These are phyloP conservation scores for Thomomys bottae DNA, from an alignment of 2,113 vertebrate species.

Conservation along the genomic window DNA sequence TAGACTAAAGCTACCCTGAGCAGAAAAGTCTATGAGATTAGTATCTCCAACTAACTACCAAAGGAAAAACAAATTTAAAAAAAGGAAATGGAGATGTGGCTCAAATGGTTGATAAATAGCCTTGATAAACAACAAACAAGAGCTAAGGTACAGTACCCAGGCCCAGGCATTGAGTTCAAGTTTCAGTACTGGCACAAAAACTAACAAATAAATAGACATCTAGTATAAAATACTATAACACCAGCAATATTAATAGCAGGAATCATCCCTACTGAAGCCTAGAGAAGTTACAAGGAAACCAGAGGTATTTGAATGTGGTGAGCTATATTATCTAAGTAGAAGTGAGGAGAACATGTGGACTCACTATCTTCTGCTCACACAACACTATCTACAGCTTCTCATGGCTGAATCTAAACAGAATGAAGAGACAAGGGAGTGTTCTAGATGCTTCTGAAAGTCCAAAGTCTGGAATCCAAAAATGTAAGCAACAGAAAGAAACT, in stretches of 20 bases:
- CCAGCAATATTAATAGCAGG: background rate
- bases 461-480: background rate
- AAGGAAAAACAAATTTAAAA: too few relatives aligned
- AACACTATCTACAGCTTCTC: background rate
- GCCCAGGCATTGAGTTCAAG: too few relatives aligned
- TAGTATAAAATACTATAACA: background rate
- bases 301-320: background rate
- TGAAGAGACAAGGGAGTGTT: background rate
- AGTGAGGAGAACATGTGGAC: background rate
- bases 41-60: too few relatives aligned
- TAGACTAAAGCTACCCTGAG: too few relatives aligned
- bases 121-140: too few relatives aligned
- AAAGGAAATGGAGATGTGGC: too few relatives aligned
- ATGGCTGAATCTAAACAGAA: background rate
- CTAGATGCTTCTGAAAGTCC: background rate
- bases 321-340: background rate
- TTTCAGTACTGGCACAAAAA: too few relatives aligned
- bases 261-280: background rate
- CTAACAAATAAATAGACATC: too few relatives aligned
- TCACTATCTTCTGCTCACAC: background rate
- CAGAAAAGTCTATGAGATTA: too few relatives aligned
- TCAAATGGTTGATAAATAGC: too few relatives aligned
- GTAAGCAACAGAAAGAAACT: background rate
- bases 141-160: too few relatives aligned
- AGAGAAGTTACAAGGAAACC: background rate